Conservation (phyloP, 2,888 invertebrate species). For the Antheraea assamensis region DNA sequence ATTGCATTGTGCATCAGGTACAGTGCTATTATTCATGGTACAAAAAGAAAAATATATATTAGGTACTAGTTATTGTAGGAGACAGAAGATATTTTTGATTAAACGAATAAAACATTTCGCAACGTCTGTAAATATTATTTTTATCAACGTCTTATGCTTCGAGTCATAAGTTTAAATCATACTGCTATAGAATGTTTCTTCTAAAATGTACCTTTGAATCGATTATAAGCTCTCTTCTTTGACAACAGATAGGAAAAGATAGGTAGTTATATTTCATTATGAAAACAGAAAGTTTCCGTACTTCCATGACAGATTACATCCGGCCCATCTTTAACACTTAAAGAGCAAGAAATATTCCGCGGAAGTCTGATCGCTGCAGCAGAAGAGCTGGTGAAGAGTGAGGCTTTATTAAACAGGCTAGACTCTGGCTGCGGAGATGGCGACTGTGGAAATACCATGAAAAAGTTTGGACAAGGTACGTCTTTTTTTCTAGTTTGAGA, state of each 20-base stretch:
- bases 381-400: conserved; percentile 82
- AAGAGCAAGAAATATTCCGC: conserved; percentile 52
- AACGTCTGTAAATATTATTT: neutral
- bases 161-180: too few species aligned
- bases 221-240: neutral
- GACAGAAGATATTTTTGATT: too few species aligned
- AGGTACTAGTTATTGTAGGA: too few species aligned
- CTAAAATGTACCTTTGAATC: too few species aligned
- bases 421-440: conserved; percentile 89
- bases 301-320: conserved; percentile 41
- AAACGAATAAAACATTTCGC: too few species aligned
- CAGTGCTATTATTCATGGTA: neutral
- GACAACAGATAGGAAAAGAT: neutral
- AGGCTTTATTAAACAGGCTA: conserved; percentile 83
- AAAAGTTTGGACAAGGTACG: conserved; percentile 82
- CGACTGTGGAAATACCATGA: conserved; percentile 87
- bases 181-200: too few species aligned
- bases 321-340: conserved; percentile 53
- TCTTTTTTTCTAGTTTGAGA: neutral
- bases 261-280: neutral
- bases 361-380: conserved; percentile 68
- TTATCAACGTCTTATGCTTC: neutral
- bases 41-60: too few species aligned
- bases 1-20: too few species aligned
- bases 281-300: neutral